Conservation (phyloP, 2,888 invertebrate species). For the Lypha dubia region DNA sequence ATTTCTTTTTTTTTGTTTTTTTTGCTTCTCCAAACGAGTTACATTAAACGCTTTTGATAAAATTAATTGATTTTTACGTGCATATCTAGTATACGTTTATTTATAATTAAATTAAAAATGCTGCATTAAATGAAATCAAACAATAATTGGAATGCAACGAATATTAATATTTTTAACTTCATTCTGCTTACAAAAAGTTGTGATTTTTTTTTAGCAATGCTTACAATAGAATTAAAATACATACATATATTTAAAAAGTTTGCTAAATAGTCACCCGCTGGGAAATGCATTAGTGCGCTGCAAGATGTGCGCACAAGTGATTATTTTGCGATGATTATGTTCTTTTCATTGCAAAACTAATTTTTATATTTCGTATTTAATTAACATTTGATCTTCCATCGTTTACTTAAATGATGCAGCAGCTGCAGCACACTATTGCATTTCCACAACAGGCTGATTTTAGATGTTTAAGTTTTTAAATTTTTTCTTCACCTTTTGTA, state of each 20-base stretch:
- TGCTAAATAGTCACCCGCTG: neutral
- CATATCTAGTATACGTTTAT: neutral
- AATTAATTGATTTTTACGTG: neutral
- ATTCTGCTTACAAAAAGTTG: neutral
- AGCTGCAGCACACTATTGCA: neutral
- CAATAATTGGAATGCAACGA: neutral
- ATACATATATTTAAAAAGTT: too few species aligned
- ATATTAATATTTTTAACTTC: neutral
- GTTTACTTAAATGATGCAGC: neutral
- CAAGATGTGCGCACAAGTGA: too few species aligned
- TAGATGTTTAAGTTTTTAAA: neutral
- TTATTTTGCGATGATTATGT: too few species aligned
- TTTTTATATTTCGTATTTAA: too few species aligned
- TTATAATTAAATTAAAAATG: neutral
- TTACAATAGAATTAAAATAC: neutral
- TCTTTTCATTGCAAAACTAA: too few species aligned
- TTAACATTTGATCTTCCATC: too few species aligned
- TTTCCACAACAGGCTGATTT: neutral
- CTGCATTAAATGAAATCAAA: neutral
- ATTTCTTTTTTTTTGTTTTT: too few species aligned
- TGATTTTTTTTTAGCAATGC: neutral
- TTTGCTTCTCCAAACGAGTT: neutral
- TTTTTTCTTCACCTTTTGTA: neutral
- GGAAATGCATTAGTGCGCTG: too few species aligned
- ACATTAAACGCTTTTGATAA: neutral